Percentiles rank a stretch among this genome's conserved stretches.
Evolutionary conservation across 2,113 vertebrate species (phyloP).

Genomic region (Lonchura striata): DNA sequence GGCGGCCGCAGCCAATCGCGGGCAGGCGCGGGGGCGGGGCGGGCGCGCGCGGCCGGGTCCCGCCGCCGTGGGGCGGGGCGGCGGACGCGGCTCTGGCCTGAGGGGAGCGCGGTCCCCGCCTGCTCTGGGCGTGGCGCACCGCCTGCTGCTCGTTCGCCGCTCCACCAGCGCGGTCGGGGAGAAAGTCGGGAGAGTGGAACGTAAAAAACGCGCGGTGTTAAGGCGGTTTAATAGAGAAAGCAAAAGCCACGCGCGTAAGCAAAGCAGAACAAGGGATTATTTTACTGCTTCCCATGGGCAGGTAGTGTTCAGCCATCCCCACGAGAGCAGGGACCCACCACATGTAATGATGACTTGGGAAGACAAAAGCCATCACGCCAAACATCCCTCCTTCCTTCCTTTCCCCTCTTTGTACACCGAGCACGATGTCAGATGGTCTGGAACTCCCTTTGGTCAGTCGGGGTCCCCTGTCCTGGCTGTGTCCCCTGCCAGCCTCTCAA

Average conservation of each 20-base stretch:
- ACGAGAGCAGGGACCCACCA: background rate
- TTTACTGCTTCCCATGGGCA: background rate
- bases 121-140: background rate
- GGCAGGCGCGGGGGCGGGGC: background rate
- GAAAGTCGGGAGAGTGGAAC: background rate
- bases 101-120: fast-evolving
- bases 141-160: fast-evolving
- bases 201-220: background rate
- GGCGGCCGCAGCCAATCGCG: background rate
- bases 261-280: background rate
- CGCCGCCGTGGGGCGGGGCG: too few relatives aligned
- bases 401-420: background rate
- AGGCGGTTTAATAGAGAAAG: too few relatives aligned
- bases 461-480: background rate
- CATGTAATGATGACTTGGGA: background rate
- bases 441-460: too few relatives aligned
- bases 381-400: fast-evolving
- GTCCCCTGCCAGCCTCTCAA: fast-evolving
- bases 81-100: fast-evolving
- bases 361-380: background rate
- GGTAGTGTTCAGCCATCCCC: background rate
- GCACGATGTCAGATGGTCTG: background rate
- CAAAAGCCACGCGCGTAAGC: fast-evolving
- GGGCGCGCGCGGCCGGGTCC: background rate
- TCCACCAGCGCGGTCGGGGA: background rate